Percentiles rank a stretch among this genome's conserved stretches.
Conservation (phyloP, 2,113 vertebrate species). For the Todiramphus chloris region DNA sequence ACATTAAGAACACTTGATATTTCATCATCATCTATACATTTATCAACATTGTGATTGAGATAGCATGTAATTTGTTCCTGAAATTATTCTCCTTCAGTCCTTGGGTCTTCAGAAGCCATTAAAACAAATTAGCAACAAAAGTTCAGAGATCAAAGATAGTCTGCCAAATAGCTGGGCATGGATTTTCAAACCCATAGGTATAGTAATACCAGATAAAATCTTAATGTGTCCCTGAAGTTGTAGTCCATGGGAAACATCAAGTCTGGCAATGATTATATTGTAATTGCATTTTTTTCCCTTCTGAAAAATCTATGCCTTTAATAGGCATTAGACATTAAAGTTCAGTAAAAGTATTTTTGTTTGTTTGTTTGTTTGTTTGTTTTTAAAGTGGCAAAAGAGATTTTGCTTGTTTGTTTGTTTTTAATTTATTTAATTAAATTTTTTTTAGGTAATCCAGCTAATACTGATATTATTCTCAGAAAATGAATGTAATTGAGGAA, state of each 20-base stretch:
- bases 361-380: neutral
- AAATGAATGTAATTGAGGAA: neutral
- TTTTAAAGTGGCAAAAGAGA: neutral
- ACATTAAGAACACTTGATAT: slow-evolving; percentile 51
- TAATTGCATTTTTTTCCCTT: neutral
- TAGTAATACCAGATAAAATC: neutral
- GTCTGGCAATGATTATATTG: neutral
- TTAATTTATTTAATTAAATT: neutral
- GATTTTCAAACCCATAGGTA: slow-evolving; percentile 12
- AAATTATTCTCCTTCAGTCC: slow-evolving; percentile 30
- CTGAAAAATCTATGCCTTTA: neutral
- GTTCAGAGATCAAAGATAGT: slow-evolving; percentile 20
- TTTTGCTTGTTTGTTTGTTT: neutral
- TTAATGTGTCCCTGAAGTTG: slow-evolving; percentile 14
- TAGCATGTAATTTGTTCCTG: slow-evolving; percentile 39
- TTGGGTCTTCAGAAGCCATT: slow-evolving; percentile 52
- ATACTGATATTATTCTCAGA: neutral
- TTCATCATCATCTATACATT: slow-evolving; percentile 56
- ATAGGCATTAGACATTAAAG: neutral
- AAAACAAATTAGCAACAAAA: slow-evolving; percentile 31
- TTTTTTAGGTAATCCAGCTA: neutral
- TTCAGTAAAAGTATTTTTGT: neutral
- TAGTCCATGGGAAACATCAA: neutral
- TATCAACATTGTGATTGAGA: slow-evolving; percentile 37
- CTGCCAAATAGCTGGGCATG: slow-evolving; percentile 5